These are phyloP conservation scores for Ariopsis seemanni DNA, from an alignment of 2,113 vertebrate species.

Conservation along the genomic window DNA sequence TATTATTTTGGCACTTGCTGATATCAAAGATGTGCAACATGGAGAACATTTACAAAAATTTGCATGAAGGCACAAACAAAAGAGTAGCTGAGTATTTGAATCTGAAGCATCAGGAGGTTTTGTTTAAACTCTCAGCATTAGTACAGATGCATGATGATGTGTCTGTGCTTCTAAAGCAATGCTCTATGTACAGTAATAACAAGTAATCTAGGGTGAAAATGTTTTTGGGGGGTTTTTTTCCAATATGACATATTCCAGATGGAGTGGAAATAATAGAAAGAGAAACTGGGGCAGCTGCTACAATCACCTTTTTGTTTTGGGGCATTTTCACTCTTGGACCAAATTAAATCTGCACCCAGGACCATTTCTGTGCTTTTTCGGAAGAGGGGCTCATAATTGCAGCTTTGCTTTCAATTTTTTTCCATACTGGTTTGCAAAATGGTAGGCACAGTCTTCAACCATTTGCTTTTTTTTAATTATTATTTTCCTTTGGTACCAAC, in stretches of 20 bases:
- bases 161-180: neutral
- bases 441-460: neutral
- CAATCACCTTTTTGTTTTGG: constrained; percentile 14
- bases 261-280: neutral
- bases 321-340: neutral
- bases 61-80: neutral
- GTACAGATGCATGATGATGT: neutral
- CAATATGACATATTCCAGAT: neutral
- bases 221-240: neutral
- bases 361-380: neutral
- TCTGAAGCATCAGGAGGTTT: neutral
- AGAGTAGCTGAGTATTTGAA: neutral
- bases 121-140: neutral
- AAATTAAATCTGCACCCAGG: neutral
- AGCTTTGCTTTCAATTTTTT: neutral
- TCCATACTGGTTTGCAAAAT: neutral
- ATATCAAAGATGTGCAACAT: neutral
- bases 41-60: neutral
- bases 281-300: neutral
- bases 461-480: neutral
- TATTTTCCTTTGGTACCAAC: neutral
- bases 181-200: neutral
- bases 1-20: neutral
- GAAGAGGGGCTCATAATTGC: neutral
- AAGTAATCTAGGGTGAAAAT: neutral